Base-by-base conservation (phyloP, 1,140 invertebrate species). In the Scaptomyza pallida region DNA sequence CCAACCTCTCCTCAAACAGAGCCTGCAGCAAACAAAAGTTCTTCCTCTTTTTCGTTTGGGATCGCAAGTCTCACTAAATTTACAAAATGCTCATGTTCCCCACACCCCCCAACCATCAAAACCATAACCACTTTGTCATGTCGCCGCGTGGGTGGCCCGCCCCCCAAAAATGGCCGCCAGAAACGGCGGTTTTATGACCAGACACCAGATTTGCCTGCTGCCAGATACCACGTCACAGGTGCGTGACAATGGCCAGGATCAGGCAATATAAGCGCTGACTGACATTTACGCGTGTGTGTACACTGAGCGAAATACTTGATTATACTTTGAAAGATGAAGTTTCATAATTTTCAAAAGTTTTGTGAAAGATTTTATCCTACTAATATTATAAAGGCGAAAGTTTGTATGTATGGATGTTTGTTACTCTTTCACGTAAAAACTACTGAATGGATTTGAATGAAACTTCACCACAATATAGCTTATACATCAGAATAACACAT, bases 241-340 rank as follows among this genome's bases (percentile, higher is more conserved):
- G 65, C 65, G 74, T 69, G 81, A 81, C 81, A 85, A 81, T 80
- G 81, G 59, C 67, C 72, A 48, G 19, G 23, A 47, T 19, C 41
- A 8, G 61, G 52, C 52, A 57, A 65, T 70, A 69, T 63, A 62
- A 50, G 41, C 43, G 16, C 17, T 43, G 59, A 43, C 48, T 41
- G 5, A 30, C 5, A 30, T 30, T 30, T 30, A 19, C 51, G 33
- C 2, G 33, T 4, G 3, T 12, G 0, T 5, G 33, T 37, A 37
- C 12, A 37, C 33, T 37, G 0, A 3, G 33, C 3, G 12, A 37
- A 37, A 37, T 4, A 37, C 33, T 35, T 21, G 4, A 21, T n/a
- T n/a, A n/a, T n/a, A n/a, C n/a, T n/a, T n/a, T n/a, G n/a, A n/a
- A n/a, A n/a, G n/a, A n/a, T n/a, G n/a, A n/a, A n/a, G n/a, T n/a